These are phyloP conservation scores for Leptobrachium ailaonicum DNA, from an alignment of 2,113 vertebrate species.

Conservation along the genomic window DNA sequence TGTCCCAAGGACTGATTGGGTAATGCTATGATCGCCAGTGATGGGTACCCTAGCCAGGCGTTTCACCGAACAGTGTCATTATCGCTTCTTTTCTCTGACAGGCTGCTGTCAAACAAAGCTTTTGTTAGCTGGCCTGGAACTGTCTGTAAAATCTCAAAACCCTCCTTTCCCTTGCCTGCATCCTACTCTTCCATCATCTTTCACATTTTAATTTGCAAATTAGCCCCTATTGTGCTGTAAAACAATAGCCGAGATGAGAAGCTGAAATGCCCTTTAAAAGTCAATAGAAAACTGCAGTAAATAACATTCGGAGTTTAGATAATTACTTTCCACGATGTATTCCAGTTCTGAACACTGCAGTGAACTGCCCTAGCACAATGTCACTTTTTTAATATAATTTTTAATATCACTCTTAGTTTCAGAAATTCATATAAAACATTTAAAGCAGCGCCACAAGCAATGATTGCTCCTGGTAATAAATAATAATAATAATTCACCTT, in stretches of 20 bases:
- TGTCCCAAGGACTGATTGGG: constrained; percentile 1
- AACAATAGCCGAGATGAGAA: constrained; percentile 42
- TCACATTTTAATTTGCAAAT: constrained; percentile 51
- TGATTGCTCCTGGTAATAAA: too few relatives aligned
- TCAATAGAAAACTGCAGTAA: constrained; percentile 36
- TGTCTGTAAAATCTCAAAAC: constrained; percentile 47
- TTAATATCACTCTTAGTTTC: too few relatives aligned
- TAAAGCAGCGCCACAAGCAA: too few relatives aligned
- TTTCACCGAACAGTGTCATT: constrained; percentile 37
- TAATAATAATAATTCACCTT: too few relatives aligned
- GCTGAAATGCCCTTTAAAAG: constrained; percentile 47
- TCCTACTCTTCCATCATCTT: constrained; percentile 47
- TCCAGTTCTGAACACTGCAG: constrained; percentile 14
- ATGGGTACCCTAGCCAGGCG: constrained; percentile 49
- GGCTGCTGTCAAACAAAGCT: constrained; percentile 38
- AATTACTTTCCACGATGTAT: constrained; percentile 14
- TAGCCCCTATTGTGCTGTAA: constrained; percentile 47
- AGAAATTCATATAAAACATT: too few relatives aligned
- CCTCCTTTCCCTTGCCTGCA: constrained; percentile 38
- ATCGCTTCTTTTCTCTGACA: constrained; percentile 47
- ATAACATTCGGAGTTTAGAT: constrained; percentile 21
- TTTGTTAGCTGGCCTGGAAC: constrained; percentile 36
- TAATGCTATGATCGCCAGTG: constrained; percentile 22
- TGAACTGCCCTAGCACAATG: background rate
- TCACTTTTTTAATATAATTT: background rate